Percentiles rank a stretch among this genome's conserved stretches.
These are phyloP conservation scores for Chaetodon trifasciatus DNA, from an alignment of 2,797 vertebrate genomes.

Conservation along the genomic window DNA sequence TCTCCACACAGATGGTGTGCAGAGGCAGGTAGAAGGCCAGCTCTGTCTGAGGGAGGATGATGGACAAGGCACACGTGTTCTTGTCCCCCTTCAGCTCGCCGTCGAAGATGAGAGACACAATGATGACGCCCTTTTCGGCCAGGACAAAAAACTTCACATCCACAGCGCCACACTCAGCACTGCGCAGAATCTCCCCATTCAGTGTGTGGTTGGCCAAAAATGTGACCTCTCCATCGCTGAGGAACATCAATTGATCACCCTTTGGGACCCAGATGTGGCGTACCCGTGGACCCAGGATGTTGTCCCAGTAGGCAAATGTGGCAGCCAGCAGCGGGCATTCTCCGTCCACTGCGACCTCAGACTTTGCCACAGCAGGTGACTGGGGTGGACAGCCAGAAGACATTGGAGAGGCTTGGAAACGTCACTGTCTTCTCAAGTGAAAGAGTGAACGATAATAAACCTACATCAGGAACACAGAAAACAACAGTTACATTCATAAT, in stretches of 20 bases:
- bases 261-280: conserved; percentile 96
- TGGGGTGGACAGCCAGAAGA: conserved; percentile 94
- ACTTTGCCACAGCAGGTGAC: conserved; percentile 97
- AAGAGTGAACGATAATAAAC: conserved; percentile 5
- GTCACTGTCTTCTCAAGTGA: neutral
- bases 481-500: neutral
- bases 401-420: conserved; percentile 79
- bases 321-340: conserved; percentile 95
- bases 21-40: conserved; percentile 95
- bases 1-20: conserved; percentile 94
- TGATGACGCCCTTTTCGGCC: conserved; percentile 97
- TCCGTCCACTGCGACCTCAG: conserved; percentile 91
- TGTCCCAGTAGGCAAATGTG: conserved; percentile 99
- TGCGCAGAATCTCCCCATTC: conserved; percentile 98
- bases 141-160: conserved; percentile 98
- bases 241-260: conserved; percentile 89
- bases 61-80: conserved; percentile 96
- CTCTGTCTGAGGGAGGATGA: conserved; percentile 95
- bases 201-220: conserved; percentile 98
- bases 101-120: conserved; percentile 98
- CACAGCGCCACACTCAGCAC: conserved; percentile 95
- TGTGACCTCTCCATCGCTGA: conserved; percentile 96
- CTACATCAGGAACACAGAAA: conserved; percentile 39
- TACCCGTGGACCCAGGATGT: conserved; percentile 96
- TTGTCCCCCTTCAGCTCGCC: conserved; percentile 97